Percentiles rank a stretch among this genome's conserved stretches.
phyloP scores from a whole-genome alignment of 2,113 vertebrate species.

The Canis aureus region DNA sequence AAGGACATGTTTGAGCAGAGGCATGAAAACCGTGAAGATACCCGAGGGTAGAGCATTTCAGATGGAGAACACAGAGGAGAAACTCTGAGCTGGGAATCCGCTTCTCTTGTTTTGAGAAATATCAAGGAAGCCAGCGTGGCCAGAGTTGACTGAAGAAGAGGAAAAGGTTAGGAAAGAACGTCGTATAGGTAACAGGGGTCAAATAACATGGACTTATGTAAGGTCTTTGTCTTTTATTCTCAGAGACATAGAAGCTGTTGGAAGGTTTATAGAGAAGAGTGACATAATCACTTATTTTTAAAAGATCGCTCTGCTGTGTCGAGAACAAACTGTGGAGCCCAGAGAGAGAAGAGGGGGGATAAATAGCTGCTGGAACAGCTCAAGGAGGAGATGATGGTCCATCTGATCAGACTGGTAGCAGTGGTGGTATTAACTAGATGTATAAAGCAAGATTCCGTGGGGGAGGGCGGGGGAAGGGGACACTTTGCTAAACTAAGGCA shows the following conservation, averaged over 20 bases:
- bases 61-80: not conserved
- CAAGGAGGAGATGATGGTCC: not conserved
- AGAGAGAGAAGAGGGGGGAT: not conserved
- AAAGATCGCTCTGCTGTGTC: not conserved
- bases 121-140: not conserved
- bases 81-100: not conserved
- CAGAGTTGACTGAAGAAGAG: not conserved
- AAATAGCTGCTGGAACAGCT: not conserved
- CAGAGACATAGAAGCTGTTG: not conserved
- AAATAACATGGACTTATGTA: not conserved
- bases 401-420: not conserved
- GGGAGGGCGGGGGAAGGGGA: not conserved
- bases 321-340: not conserved
- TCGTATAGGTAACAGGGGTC: not conserved
- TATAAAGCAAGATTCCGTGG: not conserved
- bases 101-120: not conserved
- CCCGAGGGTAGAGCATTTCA: not conserved
- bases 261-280: not conserved
- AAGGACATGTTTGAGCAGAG: not conserved
- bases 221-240: slow-evolving; percentile 20
- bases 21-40: not conserved
- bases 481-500: slow-evolving; percentile 47
- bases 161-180: not conserved
- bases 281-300: not conserved
- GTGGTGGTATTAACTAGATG: not conserved